Evolutionary conservation across 2,888 invertebrate genomes (phyloP), one percentile per base, ranked within the genome.

Genomic region (Microchrysa polita): DNA sequence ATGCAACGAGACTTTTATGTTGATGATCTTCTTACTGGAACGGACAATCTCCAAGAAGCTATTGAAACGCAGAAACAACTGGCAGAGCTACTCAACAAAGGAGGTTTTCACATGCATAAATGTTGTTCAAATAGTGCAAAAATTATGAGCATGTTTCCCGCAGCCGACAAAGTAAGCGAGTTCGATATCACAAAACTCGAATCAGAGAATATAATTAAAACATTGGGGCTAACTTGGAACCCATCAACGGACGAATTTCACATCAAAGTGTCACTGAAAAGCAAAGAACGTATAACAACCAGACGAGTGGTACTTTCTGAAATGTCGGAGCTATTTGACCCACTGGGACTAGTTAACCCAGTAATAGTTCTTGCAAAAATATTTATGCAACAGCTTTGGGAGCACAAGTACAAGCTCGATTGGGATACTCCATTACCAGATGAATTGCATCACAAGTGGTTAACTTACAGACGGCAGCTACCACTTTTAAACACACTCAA

Each of bases 1-100:
- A 42, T 71, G 0, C 67, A 74, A 27, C 61, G 59, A 40, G 76
- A 78, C 14, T 78, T 78, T n/a, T 80, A 79, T 65, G 79, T 48
- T 4, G 48, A 48, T 48, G 48, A 48, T 48, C 16, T 48, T 48
- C 48, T 48, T 7, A 48, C 48, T 4, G 16, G 48, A 48, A 48
- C 16, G 12, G 48, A 48, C 10, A 34, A 34, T 34, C 27, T 34
- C 4, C 27, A 48, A 48, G 48, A 48, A 48, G 48, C 48, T 7
- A 12, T 48, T 7, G 5, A 48, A 7, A 4, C 12, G 2, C 48
- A 48, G 12, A 2, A 55, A 10, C 5, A 55, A 18, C 20, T 55
- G 2, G 10, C 10, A 2, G 10, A 52, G 2, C 4, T 52, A 16
- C 16, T 52, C 4, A 4, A 2, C 4, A 4, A 12, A 5, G 52